Conservation (phyloP, 2,113 vertebrate genomes). For the Haemorhous mexicanus region DNA sequence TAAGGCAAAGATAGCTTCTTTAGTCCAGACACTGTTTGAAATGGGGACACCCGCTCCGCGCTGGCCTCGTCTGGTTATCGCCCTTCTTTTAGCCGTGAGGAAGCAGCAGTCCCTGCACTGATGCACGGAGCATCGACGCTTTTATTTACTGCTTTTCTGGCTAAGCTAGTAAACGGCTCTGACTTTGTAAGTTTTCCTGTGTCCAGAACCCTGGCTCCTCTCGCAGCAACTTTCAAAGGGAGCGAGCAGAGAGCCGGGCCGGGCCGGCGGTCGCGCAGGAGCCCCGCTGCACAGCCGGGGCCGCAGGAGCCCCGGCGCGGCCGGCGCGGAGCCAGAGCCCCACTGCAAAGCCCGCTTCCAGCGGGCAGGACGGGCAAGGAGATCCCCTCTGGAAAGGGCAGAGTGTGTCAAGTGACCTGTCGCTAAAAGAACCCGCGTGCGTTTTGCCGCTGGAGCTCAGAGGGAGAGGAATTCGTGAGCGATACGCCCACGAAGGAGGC, state of each 20-base stretch:
- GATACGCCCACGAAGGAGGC: not conserved
- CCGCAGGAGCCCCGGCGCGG: not conserved
- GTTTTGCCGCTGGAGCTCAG: not conserved
- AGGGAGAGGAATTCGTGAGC: not conserved
- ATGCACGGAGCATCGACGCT: conserved; percentile 1
- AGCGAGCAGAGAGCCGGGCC: not conserved
- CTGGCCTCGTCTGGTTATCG: conserved; percentile 2
- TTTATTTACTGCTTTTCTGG: conserved; percentile 39
- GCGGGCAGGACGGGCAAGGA: not conserved
- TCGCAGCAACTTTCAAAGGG: not conserved
- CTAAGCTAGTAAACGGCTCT: not conserved
- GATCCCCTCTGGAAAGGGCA: not conserved
- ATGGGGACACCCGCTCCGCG: conserved; percentile 18
- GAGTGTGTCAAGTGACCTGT: not conserved
- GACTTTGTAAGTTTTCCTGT: not conserved
- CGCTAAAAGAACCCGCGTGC: not conserved
- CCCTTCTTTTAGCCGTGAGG: not conserved
- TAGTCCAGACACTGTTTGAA: conserved; percentile 38
- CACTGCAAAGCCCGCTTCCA: not conserved
- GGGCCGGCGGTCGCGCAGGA: not conserved
- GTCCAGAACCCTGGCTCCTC: not conserved
- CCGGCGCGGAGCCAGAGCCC: not conserved
- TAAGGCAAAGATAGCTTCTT: conserved; percentile 46
- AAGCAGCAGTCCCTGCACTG: conserved; percentile 19
- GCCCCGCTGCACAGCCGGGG: not conserved